phyloP scores from a whole-genome alignment of 2,113 vertebrate genomes.

The Diadophis punctatus region DNA sequence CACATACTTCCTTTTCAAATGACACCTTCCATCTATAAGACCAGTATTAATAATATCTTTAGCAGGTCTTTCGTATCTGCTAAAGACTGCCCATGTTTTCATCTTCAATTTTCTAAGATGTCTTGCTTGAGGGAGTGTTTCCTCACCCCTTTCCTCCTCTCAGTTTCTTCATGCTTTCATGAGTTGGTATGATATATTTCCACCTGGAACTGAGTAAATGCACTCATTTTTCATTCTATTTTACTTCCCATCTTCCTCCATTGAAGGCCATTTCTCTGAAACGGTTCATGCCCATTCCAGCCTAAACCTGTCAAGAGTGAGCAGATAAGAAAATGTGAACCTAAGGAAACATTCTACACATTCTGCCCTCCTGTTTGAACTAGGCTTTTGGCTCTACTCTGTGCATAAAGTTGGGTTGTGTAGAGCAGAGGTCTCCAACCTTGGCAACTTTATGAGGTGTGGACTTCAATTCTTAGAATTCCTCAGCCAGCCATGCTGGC shows the following conservation, averaged over 20 bases:
- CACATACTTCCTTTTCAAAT: not conserved
- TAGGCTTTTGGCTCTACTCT: not conserved
- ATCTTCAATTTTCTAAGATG: not conserved
- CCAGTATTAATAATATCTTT: not conserved
- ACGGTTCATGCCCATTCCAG: not conserved
- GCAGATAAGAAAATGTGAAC: not conserved
- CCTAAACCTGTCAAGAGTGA: not conserved
- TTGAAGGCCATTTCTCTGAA: not conserved
- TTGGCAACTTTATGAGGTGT: too few relatives aligned
- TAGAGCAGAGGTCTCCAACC: not conserved
- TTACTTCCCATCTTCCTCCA: not conserved
- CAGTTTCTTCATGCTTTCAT: not conserved
- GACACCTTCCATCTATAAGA: not conserved
- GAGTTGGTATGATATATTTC: not conserved
- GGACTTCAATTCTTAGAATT: too few relatives aligned
- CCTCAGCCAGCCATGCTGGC: too few relatives aligned
- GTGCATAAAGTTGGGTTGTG: not conserved
- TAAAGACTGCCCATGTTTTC: not conserved
- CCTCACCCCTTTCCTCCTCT: not conserved
- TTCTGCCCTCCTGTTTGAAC: not conserved
- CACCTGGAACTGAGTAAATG: not conserved
- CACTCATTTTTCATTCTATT: not conserved
- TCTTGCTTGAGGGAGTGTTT: not conserved
- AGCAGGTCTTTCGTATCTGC: not conserved
- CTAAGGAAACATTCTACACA: not conserved